phyloP scores from a whole-genome alignment of 2,113 vertebrate species.

The Apodemus sylvaticus region DNA sequence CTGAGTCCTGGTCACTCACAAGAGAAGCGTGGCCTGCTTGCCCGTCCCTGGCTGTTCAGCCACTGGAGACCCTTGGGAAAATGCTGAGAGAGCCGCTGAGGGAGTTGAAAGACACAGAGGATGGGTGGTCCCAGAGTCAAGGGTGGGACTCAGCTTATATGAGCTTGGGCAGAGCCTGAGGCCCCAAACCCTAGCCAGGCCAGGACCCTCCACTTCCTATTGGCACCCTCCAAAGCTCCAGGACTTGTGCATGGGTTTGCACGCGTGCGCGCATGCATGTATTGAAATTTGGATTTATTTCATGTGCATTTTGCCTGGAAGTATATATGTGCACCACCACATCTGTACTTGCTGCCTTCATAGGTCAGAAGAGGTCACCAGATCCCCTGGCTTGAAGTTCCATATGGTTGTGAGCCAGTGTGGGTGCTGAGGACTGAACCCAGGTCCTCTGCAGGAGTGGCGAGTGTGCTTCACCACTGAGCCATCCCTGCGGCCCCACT shows the following conservation, averaged over 20 bases:
- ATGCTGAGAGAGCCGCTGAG: background rate
- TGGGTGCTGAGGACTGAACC: background rate
- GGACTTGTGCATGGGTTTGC: background rate
- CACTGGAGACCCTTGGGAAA: background rate
- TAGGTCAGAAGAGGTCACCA: background rate
- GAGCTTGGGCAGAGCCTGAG: background rate
- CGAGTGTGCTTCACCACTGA: background rate
- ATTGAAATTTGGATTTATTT: background rate
- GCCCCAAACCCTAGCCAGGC: background rate
- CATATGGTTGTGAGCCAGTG: background rate
- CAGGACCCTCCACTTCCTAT: too few relatives aligned
- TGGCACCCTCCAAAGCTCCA: accelerated
- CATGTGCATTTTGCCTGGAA: background rate
- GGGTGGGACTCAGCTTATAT: accelerated
- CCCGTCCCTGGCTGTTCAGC: background rate
- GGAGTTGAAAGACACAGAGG: accelerated
- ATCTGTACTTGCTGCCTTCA: background rate
- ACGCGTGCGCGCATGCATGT: too few relatives aligned
- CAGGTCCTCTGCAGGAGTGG: background rate
- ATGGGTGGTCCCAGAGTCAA: background rate
- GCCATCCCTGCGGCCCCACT: background rate
- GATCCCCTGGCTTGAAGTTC: background rate
- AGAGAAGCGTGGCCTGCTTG: background rate
- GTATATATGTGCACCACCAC: background rate
- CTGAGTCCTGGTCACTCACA: accelerated